Evolutionary conservation across 2,113 vertebrate genomes (phyloP).

Genomic region (Pseudorectes ferrugineus): DNA sequence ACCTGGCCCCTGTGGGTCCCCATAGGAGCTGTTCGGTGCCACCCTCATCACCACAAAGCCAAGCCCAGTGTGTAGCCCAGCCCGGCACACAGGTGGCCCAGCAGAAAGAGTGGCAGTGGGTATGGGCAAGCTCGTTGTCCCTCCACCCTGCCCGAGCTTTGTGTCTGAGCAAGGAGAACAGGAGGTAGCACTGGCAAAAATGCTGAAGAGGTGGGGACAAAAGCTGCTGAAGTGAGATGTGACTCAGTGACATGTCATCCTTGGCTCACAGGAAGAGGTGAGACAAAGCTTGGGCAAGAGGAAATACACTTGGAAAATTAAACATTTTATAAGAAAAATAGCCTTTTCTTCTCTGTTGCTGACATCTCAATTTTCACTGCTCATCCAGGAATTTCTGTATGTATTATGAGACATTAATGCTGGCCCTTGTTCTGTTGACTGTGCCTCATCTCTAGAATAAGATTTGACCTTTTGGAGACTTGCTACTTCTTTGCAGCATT

Average conservation of each 20-base stretch:
- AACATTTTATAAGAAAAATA: not conserved
- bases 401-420: not conserved
- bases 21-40: not conserved
- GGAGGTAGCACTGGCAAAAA: not conserved
- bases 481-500: not conserved
- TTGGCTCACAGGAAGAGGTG: not conserved
- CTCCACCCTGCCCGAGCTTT: not conserved
- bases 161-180: not conserved
- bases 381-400: not conserved
- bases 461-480: not conserved
- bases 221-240: not conserved
- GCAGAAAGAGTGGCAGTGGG: not conserved
- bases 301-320: not conserved
- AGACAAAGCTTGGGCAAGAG: not conserved
- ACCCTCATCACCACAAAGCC: not conserved
- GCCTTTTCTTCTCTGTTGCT: not conserved
- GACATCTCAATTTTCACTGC: not conserved
- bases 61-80: not conserved
- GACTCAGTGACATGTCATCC: not conserved
- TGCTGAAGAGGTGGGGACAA: not conserved
- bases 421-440: not conserved
- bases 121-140: fast-evolving
- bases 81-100: not conserved
- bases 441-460: not conserved
- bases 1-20: not conserved